Evolutionary conservation across 2,797 vertebrate genomes (phyloP).

Genomic region (Pipistrellus nathusii): DNA sequence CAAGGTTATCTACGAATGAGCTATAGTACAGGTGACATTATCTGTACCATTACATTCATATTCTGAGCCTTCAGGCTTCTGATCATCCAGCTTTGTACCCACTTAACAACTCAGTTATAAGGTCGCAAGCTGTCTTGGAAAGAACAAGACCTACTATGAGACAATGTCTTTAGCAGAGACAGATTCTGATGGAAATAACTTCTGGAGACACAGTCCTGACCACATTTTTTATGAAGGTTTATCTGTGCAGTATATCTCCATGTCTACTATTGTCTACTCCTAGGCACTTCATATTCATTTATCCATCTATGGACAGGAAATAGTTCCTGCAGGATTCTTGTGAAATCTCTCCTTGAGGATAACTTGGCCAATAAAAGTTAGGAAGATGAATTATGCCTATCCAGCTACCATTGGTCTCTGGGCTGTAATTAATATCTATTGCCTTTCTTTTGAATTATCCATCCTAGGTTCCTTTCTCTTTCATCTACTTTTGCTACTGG

Average conservation of each 20-base stretch:
- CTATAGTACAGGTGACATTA: neutral
- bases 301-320: neutral
- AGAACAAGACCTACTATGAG: neutral
- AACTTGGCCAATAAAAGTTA: neutral
- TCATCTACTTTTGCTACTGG: neutral
- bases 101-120: neutral
- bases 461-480: neutral
- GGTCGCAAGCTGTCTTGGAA: neutral
- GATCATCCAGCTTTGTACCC: neutral
- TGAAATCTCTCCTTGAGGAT: neutral
- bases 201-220: neutral
- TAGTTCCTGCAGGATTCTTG: neutral
- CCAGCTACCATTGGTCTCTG: neutral
- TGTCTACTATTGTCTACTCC: neutral
- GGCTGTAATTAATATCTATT: neutral
- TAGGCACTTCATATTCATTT: neutral
- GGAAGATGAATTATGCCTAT: neutral
- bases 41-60: neutral
- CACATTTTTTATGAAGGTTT: neutral
- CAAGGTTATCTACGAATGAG: too few species aligned
- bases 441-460: neutral
- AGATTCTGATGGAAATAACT: neutral
- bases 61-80: neutral
- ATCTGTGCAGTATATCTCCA: neutral
- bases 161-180: neutral